These are phyloP conservation scores for Sebastes vulpes DNA, from an alignment of 2,797 vertebrate species.

Conservation along the genomic window DNA sequence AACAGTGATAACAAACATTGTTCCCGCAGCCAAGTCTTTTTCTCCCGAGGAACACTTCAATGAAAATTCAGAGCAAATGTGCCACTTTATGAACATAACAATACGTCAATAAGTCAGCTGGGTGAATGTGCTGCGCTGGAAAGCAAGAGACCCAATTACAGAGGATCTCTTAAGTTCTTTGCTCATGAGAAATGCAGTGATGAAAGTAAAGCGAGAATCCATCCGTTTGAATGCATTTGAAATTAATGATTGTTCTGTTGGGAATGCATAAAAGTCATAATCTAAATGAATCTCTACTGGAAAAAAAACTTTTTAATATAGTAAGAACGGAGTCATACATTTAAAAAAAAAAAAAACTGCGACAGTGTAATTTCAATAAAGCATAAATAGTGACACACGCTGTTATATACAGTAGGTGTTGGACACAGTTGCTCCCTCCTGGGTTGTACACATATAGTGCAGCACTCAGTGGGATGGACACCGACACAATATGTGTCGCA, in stretches of 20 bases:
- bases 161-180: slow-evolving; percentile 67
- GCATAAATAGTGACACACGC: neutral
- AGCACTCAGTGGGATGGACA: slow-evolving; percentile 58
- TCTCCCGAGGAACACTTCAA: slow-evolving; percentile 82
- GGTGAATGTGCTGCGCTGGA: slow-evolving; percentile 56
- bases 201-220: slow-evolving; percentile 56
- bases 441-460: slow-evolving; percentile 46
- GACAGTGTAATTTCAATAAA: slow-evolving; percentile 24
- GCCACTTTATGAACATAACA: slow-evolving; percentile 81
- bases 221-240: slow-evolving; percentile 52
- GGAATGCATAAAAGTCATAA: slow-evolving; percentile 49
- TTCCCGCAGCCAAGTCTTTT: slow-evolving; percentile 76
- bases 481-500: slow-evolving; percentile 70
- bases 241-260: slow-evolving; percentile 58
- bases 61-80: slow-evolving; percentile 76
- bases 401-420: slow-evolving; percentile 20
- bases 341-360: neutral
- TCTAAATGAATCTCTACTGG: slow-evolving; percentile 35
- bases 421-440: slow-evolving; percentile 34
- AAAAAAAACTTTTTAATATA: slow-evolving; percentile 24
- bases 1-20: slow-evolving; percentile 84
- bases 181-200: slow-evolving; percentile 60
- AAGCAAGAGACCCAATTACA: slow-evolving; percentile 78
- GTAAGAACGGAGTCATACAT: slow-evolving; percentile 36
- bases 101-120: slow-evolving; percentile 76